A percentile compares a stretch with the other conserved stretches of the same genome.
phyloP scores from a whole-genome alignment of 2,888 invertebrate genomes.

The Chydorus sphaericus region DNA sequence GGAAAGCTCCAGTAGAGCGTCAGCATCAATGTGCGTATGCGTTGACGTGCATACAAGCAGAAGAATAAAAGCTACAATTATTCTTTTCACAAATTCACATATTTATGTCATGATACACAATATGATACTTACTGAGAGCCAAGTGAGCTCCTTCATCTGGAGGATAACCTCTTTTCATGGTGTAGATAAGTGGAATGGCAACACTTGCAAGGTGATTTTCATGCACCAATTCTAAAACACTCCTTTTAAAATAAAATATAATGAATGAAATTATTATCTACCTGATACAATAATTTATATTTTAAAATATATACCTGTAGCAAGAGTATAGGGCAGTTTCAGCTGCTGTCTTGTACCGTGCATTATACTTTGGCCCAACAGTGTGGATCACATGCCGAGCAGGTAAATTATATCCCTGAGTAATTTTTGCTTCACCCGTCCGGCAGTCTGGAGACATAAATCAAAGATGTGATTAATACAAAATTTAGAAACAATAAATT shows the following conservation, averaged over 20 bases:
- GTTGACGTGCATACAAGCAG: no score
- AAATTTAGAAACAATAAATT: no score
- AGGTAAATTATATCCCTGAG: constrained; percentile 68
- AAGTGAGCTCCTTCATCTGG: constrained; percentile 78
- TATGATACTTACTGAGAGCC: constrained; percentile 70
- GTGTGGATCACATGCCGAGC: constrained; percentile 80
- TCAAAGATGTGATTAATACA: no score
- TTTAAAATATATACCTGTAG: constrained; percentile 50
- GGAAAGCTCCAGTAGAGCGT: no score
- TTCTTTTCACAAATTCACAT: no score
- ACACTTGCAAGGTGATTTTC: constrained; percentile 61
- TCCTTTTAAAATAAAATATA: constrained; percentile 38
- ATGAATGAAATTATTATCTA: no score
- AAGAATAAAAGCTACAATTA: no score
- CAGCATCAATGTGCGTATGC: no score
- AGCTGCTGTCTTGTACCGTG: constrained; percentile 79
- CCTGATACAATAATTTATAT: not conserved
- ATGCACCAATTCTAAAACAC: constrained; percentile 55
- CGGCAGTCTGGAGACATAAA: constrained; percentile 49
- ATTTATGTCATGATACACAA: no score
- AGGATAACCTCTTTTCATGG: constrained; percentile 68
- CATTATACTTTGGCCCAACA: constrained; percentile 69
- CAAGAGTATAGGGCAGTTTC: constrained; percentile 79
- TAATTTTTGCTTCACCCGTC: constrained; percentile 75
- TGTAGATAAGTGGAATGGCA: constrained; percentile 64